phyloP scores from a whole-genome alignment of 1,140 invertebrate genomes.

The Zaprionus inermis region DNA sequence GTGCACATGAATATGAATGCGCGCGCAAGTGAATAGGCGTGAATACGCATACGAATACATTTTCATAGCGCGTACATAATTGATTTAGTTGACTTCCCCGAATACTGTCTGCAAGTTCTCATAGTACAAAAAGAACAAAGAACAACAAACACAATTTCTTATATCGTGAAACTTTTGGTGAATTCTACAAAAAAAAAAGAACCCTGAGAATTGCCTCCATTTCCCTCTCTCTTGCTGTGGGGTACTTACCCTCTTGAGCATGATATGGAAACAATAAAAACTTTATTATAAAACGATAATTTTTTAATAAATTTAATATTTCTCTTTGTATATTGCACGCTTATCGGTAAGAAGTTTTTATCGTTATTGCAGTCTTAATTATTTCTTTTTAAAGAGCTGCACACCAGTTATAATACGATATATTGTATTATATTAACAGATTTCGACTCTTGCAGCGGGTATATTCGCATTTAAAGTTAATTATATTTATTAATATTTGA shows the following conservation, averaged over 20 bases:
- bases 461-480: too few relatives aligned
- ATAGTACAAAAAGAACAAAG: not conserved
- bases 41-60: not conserved
- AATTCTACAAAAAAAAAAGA: not conserved
- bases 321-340: not conserved
- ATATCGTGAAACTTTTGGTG: not conserved
- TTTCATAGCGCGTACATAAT: conserved; percentile 20
- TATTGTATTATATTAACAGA: not conserved
- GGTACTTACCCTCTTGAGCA: not conserved
- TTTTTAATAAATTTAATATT: conserved; percentile 2
- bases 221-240: not conserved
- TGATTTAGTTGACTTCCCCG: conserved; percentile 10
- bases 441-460: too few relatives aligned
- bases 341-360: not conserved
- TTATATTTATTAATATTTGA: too few relatives aligned
- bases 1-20: not conserved
- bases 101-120: conserved; percentile 10
- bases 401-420: not conserved
- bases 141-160: not conserved
- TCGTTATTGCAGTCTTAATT: not conserved
- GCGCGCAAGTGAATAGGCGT: not conserved
- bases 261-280: not conserved
- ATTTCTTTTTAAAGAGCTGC: not conserved
- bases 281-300: not conserved
- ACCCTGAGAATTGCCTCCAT: not conserved